Conservation (phyloP, 2,113 vertebrate genomes). For the Amphiprion percula region DNA sequence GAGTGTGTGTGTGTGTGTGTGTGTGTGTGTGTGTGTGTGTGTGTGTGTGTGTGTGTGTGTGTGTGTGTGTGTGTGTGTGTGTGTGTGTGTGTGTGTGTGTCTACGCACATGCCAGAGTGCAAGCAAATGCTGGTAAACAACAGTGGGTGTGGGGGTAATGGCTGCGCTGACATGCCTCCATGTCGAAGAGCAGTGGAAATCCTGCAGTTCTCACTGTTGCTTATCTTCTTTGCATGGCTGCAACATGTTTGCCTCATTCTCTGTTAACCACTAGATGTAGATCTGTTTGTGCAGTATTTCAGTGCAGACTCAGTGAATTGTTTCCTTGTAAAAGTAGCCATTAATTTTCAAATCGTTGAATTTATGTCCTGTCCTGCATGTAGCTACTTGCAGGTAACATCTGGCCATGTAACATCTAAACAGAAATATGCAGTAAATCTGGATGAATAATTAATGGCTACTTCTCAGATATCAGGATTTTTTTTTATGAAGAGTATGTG, state of each 20-base stretch:
- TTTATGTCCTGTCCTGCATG: background rate
- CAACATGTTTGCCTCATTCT: slow-evolving; percentile 65
- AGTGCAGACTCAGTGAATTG: slow-evolving; percentile 41
- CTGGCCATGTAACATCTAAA: slow-evolving; percentile 1
- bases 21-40: slow-evolving; percentile 23
- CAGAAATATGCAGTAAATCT: background rate
- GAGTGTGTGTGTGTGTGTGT: slow-evolving; percentile 2
- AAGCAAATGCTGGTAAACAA: slow-evolving; percentile 66
- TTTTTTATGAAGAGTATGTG: slow-evolving; percentile 42
- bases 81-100: slow-evolving; percentile 4
- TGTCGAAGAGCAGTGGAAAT: slow-evolving; percentile 47
- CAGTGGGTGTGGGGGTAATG: slow-evolving; percentile 65
- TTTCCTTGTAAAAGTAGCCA: slow-evolving; percentile 76
- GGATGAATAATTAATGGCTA: slow-evolving; percentile 73
- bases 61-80: background rate
- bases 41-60: background rate
- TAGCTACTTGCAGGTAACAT: background rate
- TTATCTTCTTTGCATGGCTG: slow-evolving; percentile 82
- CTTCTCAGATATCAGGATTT: slow-evolving; percentile 61
- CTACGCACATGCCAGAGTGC: slow-evolving; percentile 38
- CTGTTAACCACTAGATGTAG: slow-evolving; percentile 53
- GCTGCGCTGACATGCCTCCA: slow-evolving; percentile 37
- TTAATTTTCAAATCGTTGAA: slow-evolving; percentile 50
- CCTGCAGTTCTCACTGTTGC: slow-evolving; percentile 68
- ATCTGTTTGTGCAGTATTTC: slow-evolving; percentile 51